phyloP scores from a whole-genome alignment of 2,888 invertebrate species.

The Brachynemurus nebulosus region DNA sequence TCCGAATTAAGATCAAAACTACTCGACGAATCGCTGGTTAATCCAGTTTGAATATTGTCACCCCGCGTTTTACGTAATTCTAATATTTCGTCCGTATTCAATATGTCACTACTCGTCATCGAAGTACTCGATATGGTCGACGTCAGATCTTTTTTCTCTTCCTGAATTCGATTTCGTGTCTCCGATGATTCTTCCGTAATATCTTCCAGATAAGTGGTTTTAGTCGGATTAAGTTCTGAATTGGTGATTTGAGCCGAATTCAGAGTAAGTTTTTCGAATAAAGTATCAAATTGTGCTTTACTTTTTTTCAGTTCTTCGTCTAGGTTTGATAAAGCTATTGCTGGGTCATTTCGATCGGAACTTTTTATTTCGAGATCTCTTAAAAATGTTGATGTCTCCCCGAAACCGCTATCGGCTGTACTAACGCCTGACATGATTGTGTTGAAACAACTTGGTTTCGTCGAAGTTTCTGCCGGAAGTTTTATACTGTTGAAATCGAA shows the following conservation, averaged over 20 bases:
- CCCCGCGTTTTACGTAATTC: not conserved
- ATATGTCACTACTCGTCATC: not conserved
- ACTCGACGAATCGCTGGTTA: not conserved
- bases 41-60: not conserved
- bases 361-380: not conserved
- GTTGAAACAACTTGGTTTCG: not conserved
- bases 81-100: too few relatives aligned
- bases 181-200: slow-evolving; percentile 3
- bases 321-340: slow-evolving; percentile 6
- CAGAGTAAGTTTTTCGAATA: slow-evolving; percentile 28
- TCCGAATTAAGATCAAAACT: slow-evolving; percentile 3
- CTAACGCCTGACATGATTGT: not conserved
- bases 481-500: slow-evolving; percentile 24
- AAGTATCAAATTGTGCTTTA: slow-evolving; percentile 27
- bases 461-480: not conserved
- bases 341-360: slow-evolving; percentile 3
- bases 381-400: not conserved
- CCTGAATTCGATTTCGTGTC: not conserved
- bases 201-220: slow-evolving; percentile 1
- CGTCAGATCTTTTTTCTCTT: not conserved
- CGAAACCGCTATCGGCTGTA: not conserved
- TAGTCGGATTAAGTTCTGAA: not conserved
- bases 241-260: slow-evolving; percentile 13
- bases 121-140: not conserved
- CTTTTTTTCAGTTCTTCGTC: slow-evolving; percentile 23